A percentile compares a stretch with the other conserved stretches of the same genome.
phyloP scores from a whole-genome alignment of 2,113 vertebrate genomes.

The Zosterops borbonicus region DNA sequence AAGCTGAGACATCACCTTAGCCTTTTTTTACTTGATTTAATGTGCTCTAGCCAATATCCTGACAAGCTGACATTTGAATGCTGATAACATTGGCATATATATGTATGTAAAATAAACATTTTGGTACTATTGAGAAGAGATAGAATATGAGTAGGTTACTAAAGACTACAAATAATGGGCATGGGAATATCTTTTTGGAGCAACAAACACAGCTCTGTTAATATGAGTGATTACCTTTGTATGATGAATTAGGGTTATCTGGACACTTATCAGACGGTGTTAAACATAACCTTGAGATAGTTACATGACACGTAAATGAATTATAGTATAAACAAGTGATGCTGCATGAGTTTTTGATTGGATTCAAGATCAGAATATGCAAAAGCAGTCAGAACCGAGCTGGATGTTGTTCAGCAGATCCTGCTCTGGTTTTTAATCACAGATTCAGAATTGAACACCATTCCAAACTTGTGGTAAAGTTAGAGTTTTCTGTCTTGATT shows the following conservation, averaged over 20 bases:
- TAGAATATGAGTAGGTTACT: not conserved
- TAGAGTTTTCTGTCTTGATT: not conserved
- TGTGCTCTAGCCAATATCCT: not conserved
- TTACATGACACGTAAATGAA: constrained; percentile 36
- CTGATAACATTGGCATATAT: not conserved
- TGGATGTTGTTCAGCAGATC: not conserved
- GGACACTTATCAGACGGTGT: constrained; percentile 39
- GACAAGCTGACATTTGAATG: constrained; percentile 7
- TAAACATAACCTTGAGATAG: constrained; percentile 43
- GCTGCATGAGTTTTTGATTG: constrained; percentile 3
- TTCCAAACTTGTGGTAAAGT: not conserved
- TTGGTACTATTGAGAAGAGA: not conserved
- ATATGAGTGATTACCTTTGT: constrained; percentile 49
- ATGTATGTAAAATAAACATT: not conserved
- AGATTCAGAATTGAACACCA: not conserved
- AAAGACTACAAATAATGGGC: not conserved
- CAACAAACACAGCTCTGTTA: constrained; percentile 27
- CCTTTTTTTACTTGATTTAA: constrained; percentile 3
- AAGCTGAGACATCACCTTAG: constrained; percentile 3
- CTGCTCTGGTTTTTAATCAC: not conserved
- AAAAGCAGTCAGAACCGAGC: constrained; percentile 4
- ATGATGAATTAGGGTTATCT: constrained; percentile 44
- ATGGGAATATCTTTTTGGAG: constrained; percentile 25
- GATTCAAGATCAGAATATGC: constrained; percentile 2
- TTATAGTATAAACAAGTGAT: constrained; percentile 26